Base-by-base conservation (phyloP, 2,113 vertebrate species). In the Gyps fulvus region DNA sequence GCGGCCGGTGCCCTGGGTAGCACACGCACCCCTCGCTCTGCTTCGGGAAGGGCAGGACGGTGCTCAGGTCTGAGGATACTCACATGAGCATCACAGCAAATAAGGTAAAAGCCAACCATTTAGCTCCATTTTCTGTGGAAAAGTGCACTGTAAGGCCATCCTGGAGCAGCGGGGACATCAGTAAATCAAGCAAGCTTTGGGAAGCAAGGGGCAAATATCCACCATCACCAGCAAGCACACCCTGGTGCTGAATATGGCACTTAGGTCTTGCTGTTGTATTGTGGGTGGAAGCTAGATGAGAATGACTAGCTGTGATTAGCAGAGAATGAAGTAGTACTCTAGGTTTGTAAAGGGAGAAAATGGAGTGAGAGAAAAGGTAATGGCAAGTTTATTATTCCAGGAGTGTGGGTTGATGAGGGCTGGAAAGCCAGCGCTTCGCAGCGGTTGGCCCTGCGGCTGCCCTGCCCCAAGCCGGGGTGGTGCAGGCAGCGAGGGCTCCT, bases 1-100 rank as follows among this genome's bases (percentile, higher is more conserved):
- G 71, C 8, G 0, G 42, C 31, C 0, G 0, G 40, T 14, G 36
- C 22, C 61, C 7, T 0, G 0, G 40, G 38, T 21, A 57, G 67
- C 0, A 0, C 54, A 6, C 2, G 0, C 8, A 2, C 15, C 10
- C 29, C 17, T 5, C 1, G 10, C 32, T 22, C 73, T 27, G 69
- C 72, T n/a, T 17, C 0, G 0, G 31, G 12, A n/a, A 22, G 23
- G 47, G 21, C 36, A 65, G 23, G 9, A 13, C 50, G 9, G 31
- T 3, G 45, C 47, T 77, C 43, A 7, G 27, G 19, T 22, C 45
- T 55, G 55, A 42, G 17, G 31, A 17, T 9, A 13, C 52, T 69
- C 42, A 25, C 17, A 9, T 6, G 9, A 78, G 7, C 58, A 17
- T 59, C n/a, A 7, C 52, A 49, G 57, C 74, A 59, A 57, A 5